A percentile compares a stretch with the other conserved stretches of the same genome.
phyloP scores from a whole-genome alignment of 2,888 invertebrate genomes.

The Mythimna lalbum region DNA sequence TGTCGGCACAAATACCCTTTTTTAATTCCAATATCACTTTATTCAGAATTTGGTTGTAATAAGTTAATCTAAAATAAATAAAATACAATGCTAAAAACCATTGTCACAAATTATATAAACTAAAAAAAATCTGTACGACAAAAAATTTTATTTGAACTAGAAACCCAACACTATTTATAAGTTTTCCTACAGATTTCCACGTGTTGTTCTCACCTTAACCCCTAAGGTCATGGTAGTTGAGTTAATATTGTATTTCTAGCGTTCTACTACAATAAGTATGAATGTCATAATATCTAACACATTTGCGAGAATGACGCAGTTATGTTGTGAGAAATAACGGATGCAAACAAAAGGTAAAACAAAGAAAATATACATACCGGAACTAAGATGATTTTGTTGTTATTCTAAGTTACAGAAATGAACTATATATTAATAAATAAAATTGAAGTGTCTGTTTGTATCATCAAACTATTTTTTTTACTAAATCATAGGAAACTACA shows the following conservation, averaged over 20 bases:
- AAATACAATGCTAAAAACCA: neutral
- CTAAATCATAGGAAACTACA: no score
- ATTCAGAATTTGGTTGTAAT: no score
- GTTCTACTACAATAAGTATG: neutral
- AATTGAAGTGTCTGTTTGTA: neutral
- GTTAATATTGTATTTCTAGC: neutral
- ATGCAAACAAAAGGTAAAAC: neutral
- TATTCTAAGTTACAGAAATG: neutral
- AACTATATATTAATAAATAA: neutral
- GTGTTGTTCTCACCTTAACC: conserved; percentile 12
- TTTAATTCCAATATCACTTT: no score
- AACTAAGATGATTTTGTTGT: neutral
- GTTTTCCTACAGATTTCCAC: conserved; percentile 6
- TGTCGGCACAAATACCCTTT: no score
- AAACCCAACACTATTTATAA: neutral
- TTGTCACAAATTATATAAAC: no score
- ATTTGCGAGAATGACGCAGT: conserved; percentile 17
- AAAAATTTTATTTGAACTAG: no score
- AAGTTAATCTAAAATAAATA: no score
- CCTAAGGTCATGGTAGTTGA: conserved; percentile 8
- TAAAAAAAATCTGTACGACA: no score
- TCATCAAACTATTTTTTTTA: no score
- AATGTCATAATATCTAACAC: conserved; percentile 8
- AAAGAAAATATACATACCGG: no score
- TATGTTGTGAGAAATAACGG: conserved; percentile 4